Evolutionary conservation across 2,888 invertebrate species (phyloP).

Genomic region (Drosophila rellima): DNA sequence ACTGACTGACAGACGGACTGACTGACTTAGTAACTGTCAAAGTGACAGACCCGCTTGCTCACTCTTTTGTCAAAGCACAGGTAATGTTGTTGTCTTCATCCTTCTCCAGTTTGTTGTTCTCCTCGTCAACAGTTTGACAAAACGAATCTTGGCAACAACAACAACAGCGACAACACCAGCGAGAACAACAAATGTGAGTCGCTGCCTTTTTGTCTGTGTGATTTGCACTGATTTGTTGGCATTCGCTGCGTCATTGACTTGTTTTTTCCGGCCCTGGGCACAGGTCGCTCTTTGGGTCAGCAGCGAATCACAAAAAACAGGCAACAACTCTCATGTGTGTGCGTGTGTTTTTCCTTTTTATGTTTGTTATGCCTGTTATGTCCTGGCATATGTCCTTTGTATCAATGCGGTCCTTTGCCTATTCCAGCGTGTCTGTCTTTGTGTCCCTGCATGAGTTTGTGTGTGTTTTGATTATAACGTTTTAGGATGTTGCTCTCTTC

Average conservation of each 20-base stretch:
- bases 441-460: slow-evolving; percentile 15
- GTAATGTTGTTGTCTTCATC: slow-evolving; percentile 28
- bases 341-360: slow-evolving; percentile 49
- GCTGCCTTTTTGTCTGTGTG: slow-evolving; percentile 63
- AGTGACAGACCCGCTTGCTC: slow-evolving; percentile 32
- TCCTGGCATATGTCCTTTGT: slow-evolving; percentile 74
- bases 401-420: slow-evolving; percentile 53
- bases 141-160: slow-evolving; percentile 42
- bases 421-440: slow-evolving; percentile 14
- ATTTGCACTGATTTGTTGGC: slow-evolving; percentile 80
- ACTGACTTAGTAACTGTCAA: slow-evolving; percentile 38
- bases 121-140: slow-evolving; percentile 49
- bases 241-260: slow-evolving; percentile 66
- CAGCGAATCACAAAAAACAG: slow-evolving; percentile 18
- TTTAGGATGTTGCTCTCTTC: slow-evolving; percentile 42
- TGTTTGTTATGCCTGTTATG: slow-evolving; percentile 45
- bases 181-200: slow-evolving; percentile 10
- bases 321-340: slow-evolving; percentile 27
- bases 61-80: slow-evolving; percentile 44
- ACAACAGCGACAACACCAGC: background rate
- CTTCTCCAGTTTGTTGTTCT: background rate
- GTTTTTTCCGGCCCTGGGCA: slow-evolving; percentile 67
- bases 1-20: background rate
- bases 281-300: slow-evolving; percentile 41
- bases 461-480: slow-evolving; percentile 62